Evolutionary conservation across 2,113 vertebrate genomes (phyloP), one percentile per base, ranked within the genome.

Genomic region (Poeciliopsis turrubarensis): DNA sequence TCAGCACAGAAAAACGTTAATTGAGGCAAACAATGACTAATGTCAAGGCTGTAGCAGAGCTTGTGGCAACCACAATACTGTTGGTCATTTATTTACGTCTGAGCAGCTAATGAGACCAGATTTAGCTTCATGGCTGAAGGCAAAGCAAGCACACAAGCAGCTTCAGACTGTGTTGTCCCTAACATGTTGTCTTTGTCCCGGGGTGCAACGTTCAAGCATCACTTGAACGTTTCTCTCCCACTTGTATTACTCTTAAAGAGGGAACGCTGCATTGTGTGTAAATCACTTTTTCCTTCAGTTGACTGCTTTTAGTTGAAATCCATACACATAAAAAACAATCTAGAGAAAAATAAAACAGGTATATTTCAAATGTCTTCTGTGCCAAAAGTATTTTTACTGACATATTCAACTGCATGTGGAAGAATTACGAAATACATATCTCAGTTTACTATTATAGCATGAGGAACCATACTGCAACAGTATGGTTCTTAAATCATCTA

Each of bases 61-160:
- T 30, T 12, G n/a, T 32, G 47, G 37, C 63, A 72, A 60, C 6
- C 2, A 11, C 65, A 70, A 44, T 31, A 65, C 41, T 44, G 14
- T 32, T 66, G 51, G 47, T 66, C 51, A 39, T 64, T 60, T 70
- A 63, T 72, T 68, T 25, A 31, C 37, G 39, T 15, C 19, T 71
- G n/a, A 34, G 44, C 17, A 29, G 13, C 39, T 64, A 39, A 57
- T 26, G 60, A 61, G 34, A 44, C 26, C 54, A 9, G 29, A 39
- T 63, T 39, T 57, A 81, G 26, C 27, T 31, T 68, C 44, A 60
- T 34, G 65, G 22, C 65, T 77, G 69, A 68, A 1, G 68, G 51
- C 17, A 4, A 69, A 54, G 54, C 32, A 68, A 44, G 19, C 15
- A 60, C 30, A 37, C 47, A 76, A 67, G 68, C 70, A 72, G 30